A percentile compares a stretch with the other conserved stretches of the same genome.
These are phyloP conservation scores for Andrena cerasifolii DNA, from an alignment of 1,140 invertebrate genomes.

Conservation along the genomic window DNA sequence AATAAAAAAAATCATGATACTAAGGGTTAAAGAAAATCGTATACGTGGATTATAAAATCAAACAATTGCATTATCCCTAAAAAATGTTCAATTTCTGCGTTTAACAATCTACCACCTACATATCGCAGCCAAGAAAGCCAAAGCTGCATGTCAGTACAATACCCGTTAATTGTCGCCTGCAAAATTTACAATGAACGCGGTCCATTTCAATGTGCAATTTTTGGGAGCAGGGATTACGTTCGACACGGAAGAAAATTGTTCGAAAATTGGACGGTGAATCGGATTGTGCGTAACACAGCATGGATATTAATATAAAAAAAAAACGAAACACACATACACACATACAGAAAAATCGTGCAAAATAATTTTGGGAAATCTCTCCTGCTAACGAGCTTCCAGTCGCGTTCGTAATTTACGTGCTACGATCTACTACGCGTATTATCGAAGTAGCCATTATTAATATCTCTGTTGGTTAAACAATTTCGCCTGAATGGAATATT, in stretches of 20 bases:
- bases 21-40: too few relatives aligned
- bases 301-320: neutral
- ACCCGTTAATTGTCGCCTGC: too few relatives aligned
- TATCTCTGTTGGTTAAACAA: constrained; percentile 21
- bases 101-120: too few relatives aligned
- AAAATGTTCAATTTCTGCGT: too few relatives aligned
- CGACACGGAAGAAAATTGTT: neutral
- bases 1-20: too few relatives aligned
- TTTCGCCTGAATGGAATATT: neutral
- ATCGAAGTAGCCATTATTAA: constrained; percentile 11
- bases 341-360: neutral
- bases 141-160: too few relatives aligned
- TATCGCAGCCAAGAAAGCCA: too few relatives aligned
- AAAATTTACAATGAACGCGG: too few relatives aligned
- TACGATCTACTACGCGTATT: constrained; percentile 4
- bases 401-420: neutral
- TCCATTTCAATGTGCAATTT: neutral
- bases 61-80: too few relatives aligned
- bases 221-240: neutral
- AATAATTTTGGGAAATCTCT: neutral
- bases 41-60: too few relatives aligned
- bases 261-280: neutral
- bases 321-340: neutral
- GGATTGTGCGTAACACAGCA: neutral
- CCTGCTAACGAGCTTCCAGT: neutral